Percentiles rank a stretch among this genome's conserved stretches.
Conservation (phyloP, 2,797 vertebrate genomes). For the Sebastes vulpes region DNA sequence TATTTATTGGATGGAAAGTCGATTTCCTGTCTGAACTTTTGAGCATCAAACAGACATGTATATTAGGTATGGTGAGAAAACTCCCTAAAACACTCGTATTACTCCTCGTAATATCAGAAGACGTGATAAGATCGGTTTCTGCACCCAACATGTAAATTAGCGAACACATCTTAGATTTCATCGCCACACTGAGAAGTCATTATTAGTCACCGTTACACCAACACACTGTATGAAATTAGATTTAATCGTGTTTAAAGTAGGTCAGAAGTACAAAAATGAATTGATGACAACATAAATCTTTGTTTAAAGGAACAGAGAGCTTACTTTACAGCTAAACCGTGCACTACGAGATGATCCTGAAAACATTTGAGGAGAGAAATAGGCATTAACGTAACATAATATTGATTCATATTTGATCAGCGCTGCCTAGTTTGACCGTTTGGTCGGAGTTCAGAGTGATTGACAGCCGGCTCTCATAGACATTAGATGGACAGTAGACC, state of each 20-base stretch:
- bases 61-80: not conserved
- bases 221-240: not conserved
- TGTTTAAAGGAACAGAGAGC: not conserved
- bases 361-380: too few relatives aligned
- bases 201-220: not conserved
- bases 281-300: not conserved
- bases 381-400: too few relatives aligned
- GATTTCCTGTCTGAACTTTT: slow-evolving; percentile 37
- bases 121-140: not conserved
- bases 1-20: slow-evolving; percentile 19
- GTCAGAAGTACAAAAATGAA: not conserved
- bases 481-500: rapidly evolving
- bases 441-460: too few relatives aligned
- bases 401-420: too few relatives aligned
- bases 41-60: not conserved
- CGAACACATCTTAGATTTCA: not conserved
- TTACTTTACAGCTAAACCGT: not conserved
- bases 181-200: not conserved
- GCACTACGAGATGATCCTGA: too few relatives aligned
- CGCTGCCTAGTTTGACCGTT: too few relatives aligned
- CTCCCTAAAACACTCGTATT: not conserved
- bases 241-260: not conserved
- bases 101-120: not conserved
- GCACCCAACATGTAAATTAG: not conserved
- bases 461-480: too few relatives aligned